Conservation (phyloP, 2,113 vertebrate genomes). For the Micromys minutus region DNA sequence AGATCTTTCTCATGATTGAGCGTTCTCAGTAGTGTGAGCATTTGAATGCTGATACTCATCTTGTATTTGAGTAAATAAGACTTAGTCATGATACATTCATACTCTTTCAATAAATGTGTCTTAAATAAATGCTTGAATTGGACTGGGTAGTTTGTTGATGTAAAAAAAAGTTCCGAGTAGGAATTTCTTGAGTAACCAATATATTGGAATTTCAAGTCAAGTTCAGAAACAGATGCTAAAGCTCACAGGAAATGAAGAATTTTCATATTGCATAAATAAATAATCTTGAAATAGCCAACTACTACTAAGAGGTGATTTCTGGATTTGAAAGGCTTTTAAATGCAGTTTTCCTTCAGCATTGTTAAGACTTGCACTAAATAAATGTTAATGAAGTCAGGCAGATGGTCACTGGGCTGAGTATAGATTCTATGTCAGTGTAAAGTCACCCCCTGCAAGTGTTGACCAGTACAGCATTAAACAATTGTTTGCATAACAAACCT, state of each 20-base stretch:
- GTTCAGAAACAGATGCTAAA: slow-evolving; percentile 38
- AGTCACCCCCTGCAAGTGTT: not conserved
- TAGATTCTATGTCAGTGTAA: not conserved
- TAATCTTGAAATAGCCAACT: slow-evolving; percentile 18
- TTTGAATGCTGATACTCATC: not conserved
- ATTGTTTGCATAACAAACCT: not conserved
- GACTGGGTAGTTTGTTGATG: slow-evolving; percentile 52
- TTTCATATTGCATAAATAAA: slow-evolving; percentile 46
- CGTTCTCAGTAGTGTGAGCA: not conserved
- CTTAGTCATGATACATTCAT: slow-evolving; percentile 21
- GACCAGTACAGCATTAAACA: not conserved
- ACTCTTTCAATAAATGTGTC: slow-evolving; percentile 10
- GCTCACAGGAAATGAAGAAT: slow-evolving; percentile 29
- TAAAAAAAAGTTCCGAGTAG: slow-evolving; percentile 49
- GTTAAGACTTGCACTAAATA: not conserved
- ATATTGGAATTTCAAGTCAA: not conserved
- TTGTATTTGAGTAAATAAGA: slow-evolving; percentile 60
- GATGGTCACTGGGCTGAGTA: not conserved
- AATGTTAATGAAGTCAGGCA: not conserved
- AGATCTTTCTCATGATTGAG: not conserved
- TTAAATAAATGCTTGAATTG: slow-evolving; percentile 66
- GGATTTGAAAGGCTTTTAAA: not conserved
- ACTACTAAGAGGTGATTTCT: not conserved
- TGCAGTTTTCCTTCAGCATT: not conserved
- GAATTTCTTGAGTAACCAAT: not conserved